Conservation (phyloP, 2,797 vertebrate species). For the Poliocrania exsul region DNA sequence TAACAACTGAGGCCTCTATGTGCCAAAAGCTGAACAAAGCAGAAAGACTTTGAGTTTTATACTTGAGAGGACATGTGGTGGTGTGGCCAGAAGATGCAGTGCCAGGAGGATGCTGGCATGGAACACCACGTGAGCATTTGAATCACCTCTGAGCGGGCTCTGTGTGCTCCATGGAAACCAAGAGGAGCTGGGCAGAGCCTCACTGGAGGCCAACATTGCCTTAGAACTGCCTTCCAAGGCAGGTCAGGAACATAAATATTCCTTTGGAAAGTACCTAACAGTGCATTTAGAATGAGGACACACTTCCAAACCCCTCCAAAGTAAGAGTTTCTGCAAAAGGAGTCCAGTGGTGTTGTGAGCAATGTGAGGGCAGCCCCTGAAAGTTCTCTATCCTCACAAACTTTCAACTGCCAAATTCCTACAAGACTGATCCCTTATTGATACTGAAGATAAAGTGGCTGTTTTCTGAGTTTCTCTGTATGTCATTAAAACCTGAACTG, state of each 20-base stretch:
- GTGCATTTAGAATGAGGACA: not conserved
- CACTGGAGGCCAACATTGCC: not conserved
- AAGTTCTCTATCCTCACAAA: not conserved
- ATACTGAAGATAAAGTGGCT: not conserved
- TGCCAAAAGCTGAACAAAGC: not conserved
- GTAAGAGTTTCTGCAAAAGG: not conserved
- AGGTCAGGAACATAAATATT: not conserved
- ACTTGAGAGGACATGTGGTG: not conserved
- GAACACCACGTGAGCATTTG: not conserved
- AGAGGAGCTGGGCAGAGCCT: not conserved
- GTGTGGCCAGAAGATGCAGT: not conserved
- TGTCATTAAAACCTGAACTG: not conserved
- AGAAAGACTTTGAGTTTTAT: not conserved
- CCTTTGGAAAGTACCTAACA: conserved; percentile 2
- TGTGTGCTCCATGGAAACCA: not conserved
- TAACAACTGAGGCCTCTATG: not conserved
- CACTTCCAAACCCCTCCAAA: not conserved
- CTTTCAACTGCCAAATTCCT: not conserved
- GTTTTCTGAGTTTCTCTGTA: not conserved
- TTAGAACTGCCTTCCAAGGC: not conserved
- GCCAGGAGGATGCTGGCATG: not conserved
- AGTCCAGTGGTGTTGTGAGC: not conserved
- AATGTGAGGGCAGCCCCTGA: not conserved
- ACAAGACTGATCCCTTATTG: not conserved
- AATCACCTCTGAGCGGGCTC: not conserved